A percentile compares a stretch with the other conserved stretches of the same genome.
phyloP scores from a whole-genome alignment of 2,888 invertebrate species.

The Caenorhabditis sp. region DNA sequence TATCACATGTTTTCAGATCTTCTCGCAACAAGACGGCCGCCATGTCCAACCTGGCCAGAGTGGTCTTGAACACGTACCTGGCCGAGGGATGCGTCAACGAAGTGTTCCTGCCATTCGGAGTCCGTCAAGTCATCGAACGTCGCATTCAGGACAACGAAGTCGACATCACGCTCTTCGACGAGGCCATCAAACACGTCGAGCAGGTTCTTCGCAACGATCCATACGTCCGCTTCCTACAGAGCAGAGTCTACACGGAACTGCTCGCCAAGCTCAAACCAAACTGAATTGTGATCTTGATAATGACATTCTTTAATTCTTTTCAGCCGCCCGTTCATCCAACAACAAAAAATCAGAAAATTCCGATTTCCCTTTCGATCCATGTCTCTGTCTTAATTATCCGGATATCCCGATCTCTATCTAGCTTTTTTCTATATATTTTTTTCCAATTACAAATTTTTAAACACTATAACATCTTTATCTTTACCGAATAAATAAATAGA shows the following conservation, averaged over 20 bases:
- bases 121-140: conserved; percentile 79
- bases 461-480: no score
- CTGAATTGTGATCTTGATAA: background rate
- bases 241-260: conserved; percentile 74
- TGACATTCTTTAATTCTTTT: no score
- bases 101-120: conserved; percentile 81
- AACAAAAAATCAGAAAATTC: no score
- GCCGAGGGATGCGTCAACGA: conserved; percentile 80
- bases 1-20: conserved; percentile 41
- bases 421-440: no score
- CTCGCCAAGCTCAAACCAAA: conserved; percentile 62
- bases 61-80: conserved; percentile 79
- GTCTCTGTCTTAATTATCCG: no score
- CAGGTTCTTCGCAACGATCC: conserved; percentile 79
- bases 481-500: no score
- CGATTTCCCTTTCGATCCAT: no score
- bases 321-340: background rate
- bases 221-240: conserved; percentile 81
- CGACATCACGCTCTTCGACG: conserved; percentile 81
- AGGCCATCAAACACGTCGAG: conserved; percentile 81
- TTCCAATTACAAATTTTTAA: no score
- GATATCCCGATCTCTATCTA: no score
- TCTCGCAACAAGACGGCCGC: conserved; percentile 76
- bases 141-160: conserved; percentile 76
- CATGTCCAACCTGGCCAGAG: conserved; percentile 78